Evolutionary conservation across 2,797 vertebrate species (phyloP), one percentile per base, ranked within the genome.

Genomic region (Iguana delicatissima): DNA sequence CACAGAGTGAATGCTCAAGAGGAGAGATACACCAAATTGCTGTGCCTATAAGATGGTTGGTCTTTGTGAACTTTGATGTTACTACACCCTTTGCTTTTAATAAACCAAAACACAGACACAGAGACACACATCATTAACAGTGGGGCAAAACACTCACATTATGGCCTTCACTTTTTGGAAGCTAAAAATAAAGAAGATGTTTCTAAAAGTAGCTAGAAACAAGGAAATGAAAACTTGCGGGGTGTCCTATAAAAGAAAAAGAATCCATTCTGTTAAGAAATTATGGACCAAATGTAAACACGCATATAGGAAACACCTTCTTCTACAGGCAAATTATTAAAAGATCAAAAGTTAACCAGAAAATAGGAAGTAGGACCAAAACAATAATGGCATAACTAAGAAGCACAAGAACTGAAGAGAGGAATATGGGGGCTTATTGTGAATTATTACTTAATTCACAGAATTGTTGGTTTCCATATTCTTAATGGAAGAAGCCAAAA

Each of bases 271-370:
- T 92, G 89, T 93, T 94, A 95, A 90, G 83, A 95, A 90, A 92
- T 92, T 81, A 89, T 87, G 77, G 38, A 35, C 84, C 32, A 92
- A 59, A 55, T 87, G 83, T 92, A 95, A 95, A 95, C 94, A 96
- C 95, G 52, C 85, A 90, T 55, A 95, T 84, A 96, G 94, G 93
- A 96, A 96, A 95, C 91, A 92, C 89, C 93, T 95, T 94, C 89
- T 88, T 90, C 94, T 91, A 50, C 55, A 83, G 90, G 73, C 16
- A 95, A 90, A 93, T 94, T 93, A 93, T 82, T 81, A 81, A 0
- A 6, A 6, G 18, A 88, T 93, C 84, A 93, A 93, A 93, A n/a
- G 77, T 24, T 0, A 85, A 72, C n/a, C 83, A 94, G 92, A 91
- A 94, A 90, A 7, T 80, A 92, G 24, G 64, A 91, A 93, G 89